Conservation (phyloP, 2,888 invertebrate species). For the Tortrix viridana region DNA sequence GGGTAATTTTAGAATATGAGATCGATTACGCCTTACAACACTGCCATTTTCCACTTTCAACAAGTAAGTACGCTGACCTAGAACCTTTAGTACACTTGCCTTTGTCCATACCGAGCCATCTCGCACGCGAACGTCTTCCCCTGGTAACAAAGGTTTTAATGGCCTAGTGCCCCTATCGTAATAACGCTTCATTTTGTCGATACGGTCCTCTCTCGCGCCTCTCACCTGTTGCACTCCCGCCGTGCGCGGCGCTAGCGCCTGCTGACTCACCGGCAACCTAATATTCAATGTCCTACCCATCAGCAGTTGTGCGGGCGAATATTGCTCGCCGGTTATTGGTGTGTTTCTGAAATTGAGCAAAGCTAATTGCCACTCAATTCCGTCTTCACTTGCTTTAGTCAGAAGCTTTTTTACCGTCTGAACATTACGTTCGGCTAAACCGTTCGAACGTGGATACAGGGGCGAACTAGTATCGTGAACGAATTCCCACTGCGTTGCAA, state of each 20-base stretch:
- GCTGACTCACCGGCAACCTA: too few species aligned
- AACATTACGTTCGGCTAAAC: constrained; percentile 26
- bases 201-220: neutral
- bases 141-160: neutral
- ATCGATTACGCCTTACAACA: constrained; percentile 22
- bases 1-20: constrained; percentile 15
- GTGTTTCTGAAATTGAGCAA: constrained; percentile 15
- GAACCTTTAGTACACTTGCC: neutral
- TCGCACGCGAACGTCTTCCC: constrained; percentile 6
- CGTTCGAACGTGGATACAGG: constrained; percentile 27
- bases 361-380: constrained; percentile 29
- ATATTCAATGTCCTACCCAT: too few species aligned
- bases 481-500: constrained; percentile 27
- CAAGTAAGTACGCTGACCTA: constrained; percentile 24
- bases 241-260: neutral
- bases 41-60: constrained; percentile 25
- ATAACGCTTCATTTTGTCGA: constrained; percentile 12
- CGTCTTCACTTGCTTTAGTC: constrained; percentile 20
- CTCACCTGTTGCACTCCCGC: neutral
- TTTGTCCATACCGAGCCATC: constrained; percentile 1
- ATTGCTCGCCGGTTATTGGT: too few species aligned
- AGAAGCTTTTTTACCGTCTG: constrained; percentile 11
- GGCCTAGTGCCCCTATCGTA: neutral
- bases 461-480: constrained; percentile 31
- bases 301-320: too few species aligned